Base-by-base conservation (phyloP, 2,113 vertebrate genomes). In the Ailurus styani region DNA sequence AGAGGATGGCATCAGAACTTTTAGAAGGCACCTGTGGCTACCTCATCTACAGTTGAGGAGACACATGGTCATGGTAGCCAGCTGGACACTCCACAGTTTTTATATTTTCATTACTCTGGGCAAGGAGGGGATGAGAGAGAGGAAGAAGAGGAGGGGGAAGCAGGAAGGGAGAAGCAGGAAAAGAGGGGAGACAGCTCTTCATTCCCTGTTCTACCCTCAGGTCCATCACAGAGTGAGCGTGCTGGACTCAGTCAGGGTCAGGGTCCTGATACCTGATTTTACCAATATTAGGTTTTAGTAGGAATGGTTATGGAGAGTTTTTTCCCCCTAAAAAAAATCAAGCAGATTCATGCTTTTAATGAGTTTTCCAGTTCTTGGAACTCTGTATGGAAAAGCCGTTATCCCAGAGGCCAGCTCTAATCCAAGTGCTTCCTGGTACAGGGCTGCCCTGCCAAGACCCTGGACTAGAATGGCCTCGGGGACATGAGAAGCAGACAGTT, bases 281-380 rank as follows among this genome's bases (percentile, higher is more conserved):
- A 89, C 42, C 50, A 89, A 31, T n/a, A 75, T 18, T 15, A 87
- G 55, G 4, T 84, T 97, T 97, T 75, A 73, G 68, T 29, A 91
- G 50, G 40, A 81, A 70, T 70, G 37, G 7, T 84, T 75, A 14
- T 60, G 21, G 73, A 77, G n/a, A 75, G 42, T n/a, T 68, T 87
- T 88, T 57, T 60, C 27, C 11, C 21, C 7, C n/a, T 20, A n/a
- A 86, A 95, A 75, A 77, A 23, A 60, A 50, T 23, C 20, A 97
- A 81, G 57, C 21, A 87, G 77, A 93, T 94, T 85, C 2, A 5
- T 85, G 25, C 55, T 93, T 78, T 93, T 93, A 72, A 95, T 55
- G n/a, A 94, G 90, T 75, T 78, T 97, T 93, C 72, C 17, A 60
- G 55, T 96, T 98, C 85, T 75, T 97, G 87, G 92, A 85, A 93